Evolutionary conservation across 2,888 invertebrate species (phyloP).

Genomic region (Mesochorus sp.): DNA sequence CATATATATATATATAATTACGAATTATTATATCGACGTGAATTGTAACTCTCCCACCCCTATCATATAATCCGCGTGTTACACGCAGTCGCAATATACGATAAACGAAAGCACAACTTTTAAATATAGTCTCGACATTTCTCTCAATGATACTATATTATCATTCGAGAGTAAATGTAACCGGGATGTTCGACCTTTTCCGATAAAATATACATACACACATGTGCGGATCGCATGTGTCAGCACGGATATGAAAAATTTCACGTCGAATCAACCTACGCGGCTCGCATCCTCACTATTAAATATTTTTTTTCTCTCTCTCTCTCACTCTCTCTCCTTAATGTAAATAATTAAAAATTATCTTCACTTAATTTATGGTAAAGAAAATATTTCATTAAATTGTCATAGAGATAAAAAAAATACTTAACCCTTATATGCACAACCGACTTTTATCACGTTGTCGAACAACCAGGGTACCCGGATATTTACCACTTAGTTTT

Average conservation of each 20-base stretch:
- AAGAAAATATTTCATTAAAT: too few species aligned
- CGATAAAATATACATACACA: conserved; percentile 75
- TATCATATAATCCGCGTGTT: conserved; percentile 46
- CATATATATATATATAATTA: background rate
- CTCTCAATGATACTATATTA: conserved; percentile 77
- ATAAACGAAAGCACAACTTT: conserved; percentile 72
- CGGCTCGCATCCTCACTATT: too few species aligned
- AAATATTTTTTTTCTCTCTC: too few species aligned
- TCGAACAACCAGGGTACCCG: too few species aligned
- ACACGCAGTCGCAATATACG: conserved; percentile 37
- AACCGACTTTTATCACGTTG: too few species aligned
- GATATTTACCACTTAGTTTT: too few species aligned
- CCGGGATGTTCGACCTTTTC: conserved; percentile 80
- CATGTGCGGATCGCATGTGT: background rate
- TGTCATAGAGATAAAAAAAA: too few species aligned
- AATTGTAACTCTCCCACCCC: conserved; percentile 3
- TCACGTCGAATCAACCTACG: too few species aligned
- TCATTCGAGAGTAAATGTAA: conserved; percentile 76
- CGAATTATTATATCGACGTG: background rate
- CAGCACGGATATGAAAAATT: background rate
- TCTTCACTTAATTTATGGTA: too few species aligned
- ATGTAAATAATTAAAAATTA: too few species aligned
- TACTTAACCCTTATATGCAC: too few species aligned
- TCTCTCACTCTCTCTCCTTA: too few species aligned
- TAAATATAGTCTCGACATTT: conserved; percentile 78